Base-by-base conservation (phyloP, 1,140 invertebrate genomes). In the Brachionus manjavacas region DNA sequence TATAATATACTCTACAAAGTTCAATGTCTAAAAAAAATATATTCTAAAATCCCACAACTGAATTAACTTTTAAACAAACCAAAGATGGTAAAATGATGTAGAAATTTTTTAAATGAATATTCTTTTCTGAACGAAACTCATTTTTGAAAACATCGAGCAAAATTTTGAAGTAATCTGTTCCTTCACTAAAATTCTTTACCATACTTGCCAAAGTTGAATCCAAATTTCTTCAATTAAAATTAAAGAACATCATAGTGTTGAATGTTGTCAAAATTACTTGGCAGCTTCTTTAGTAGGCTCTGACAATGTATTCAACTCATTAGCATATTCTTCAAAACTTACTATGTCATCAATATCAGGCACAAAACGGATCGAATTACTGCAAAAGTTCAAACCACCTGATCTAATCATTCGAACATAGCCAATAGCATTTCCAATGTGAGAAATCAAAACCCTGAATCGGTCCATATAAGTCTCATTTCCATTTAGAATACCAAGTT, bases 371-470 rank as follows among this genome's bases (percentile, higher is more conserved):
- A 95, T 94, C 0, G 95, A 94, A 88, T 95, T 94, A 0, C 95
- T 94, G 86, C 95, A 95, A 85, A 94, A 96, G 88, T 97, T 94
- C 9, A 97, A 91, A 12, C 95, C 95, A 4, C 96, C 97, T 4
- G 96, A 96, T 84, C 95, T 92, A 68, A 99, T 94, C 88, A 98
- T 93, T 46, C 97, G 91, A 1, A 99, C 94, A 88, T 97, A 99
- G 7, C 96, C 97, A 91, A 99, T 93, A 1, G 96, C 95, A 91
- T 99, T 99, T 12, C 96, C 96, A 86, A 98, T 96, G 87, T 98
- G 95, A 41, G 94, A 95, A 41, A 99, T 95, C 0, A 98, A 90
- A 85, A 94, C 92, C 52, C 97, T 91, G 89, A 99, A 99, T 85
- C 96, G 92, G 90, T 99, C 97, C 86, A 99, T 92, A 88, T 95